These are phyloP conservation scores for Eunapius fragilis DNA, from an alignment of 37 sponge, comb jelly and placozoan species.

Conservation along the genomic window DNA sequence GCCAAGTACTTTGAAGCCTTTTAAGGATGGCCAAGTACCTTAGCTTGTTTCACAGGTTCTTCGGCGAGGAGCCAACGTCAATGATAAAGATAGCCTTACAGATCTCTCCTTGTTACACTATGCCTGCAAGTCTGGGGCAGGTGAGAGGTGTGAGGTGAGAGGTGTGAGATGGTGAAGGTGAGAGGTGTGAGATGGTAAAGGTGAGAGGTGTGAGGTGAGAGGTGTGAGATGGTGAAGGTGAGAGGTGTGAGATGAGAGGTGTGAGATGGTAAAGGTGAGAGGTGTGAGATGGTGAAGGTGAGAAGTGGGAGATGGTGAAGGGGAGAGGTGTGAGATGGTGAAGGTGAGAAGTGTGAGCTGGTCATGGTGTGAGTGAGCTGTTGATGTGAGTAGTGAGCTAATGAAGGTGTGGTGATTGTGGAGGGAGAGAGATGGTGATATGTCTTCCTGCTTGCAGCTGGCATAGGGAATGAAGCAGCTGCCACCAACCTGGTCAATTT, in stretches of 20 bases:
- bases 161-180: background rate
- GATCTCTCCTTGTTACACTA: conserved; percentile 92
- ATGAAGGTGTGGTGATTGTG: background rate
- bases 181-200: background rate
- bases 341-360: background rate
- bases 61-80: conserved; percentile 78
- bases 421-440: too few species aligned
- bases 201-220: background rate
- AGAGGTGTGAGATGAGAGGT: background rate
- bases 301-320: background rate
- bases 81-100: conserved; percentile 92
- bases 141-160: conserved; percentile 17
- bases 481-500: conserved; percentile 59
- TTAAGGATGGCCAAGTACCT: background rate
- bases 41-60: conserved; percentile 19
- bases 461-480: conserved; percentile 54
- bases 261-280: background rate
- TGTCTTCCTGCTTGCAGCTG: conserved; percentile 27
- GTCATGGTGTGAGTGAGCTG: background rate
- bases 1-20: background rate
- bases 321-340: background rate
- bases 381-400: background rate
- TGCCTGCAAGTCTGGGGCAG: conserved; percentile 93
- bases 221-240: conserved; percentile 3
- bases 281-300: background rate